Evolutionary conservation across 2,797 vertebrate species (phyloP).

Genomic region (Ispidina lecontei): DNA sequence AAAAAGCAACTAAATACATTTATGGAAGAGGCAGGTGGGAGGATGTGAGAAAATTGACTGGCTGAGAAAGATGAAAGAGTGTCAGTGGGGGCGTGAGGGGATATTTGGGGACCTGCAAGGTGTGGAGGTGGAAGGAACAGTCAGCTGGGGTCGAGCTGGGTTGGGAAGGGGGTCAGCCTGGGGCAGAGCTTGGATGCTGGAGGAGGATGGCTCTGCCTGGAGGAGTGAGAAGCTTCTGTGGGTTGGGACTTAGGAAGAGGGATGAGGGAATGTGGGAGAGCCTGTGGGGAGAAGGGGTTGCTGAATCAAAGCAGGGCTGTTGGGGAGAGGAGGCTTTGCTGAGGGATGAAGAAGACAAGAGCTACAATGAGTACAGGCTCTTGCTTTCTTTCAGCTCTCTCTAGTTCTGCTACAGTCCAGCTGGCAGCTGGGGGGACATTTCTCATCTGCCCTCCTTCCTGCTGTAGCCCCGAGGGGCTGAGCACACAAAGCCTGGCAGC

Average conservation of each 20-base stretch:
- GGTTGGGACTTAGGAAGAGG: background rate
- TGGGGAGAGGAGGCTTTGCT: background rate
- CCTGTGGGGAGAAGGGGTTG: background rate
- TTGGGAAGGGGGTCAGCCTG: background rate
- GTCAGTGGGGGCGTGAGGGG: background rate
- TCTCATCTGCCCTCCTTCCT: background rate
- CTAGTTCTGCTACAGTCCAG: background rate
- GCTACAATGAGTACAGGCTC: background rate
- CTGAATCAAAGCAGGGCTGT: background rate
- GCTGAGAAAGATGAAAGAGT: background rate
- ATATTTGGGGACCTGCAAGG: background rate
- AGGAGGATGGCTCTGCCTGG: background rate
- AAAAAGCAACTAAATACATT: background rate
- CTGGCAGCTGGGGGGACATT: constrained; percentile 1
- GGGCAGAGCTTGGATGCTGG: background rate
- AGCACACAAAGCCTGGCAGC: background rate
- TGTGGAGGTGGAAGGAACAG: background rate
- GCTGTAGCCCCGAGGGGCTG: background rate
- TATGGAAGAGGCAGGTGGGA: constrained; percentile 33
- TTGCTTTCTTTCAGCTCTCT: background rate
- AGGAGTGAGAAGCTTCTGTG: background rate
- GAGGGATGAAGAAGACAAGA: background rate
- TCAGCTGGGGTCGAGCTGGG: background rate
- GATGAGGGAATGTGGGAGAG: background rate
- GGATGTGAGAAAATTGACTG: constrained; percentile 24